Percentiles rank a stretch among this genome's conserved stretches.
phyloP scores from a whole-genome alignment of 1,140 invertebrate genomes.

The Drosophila nikananu region DNA sequence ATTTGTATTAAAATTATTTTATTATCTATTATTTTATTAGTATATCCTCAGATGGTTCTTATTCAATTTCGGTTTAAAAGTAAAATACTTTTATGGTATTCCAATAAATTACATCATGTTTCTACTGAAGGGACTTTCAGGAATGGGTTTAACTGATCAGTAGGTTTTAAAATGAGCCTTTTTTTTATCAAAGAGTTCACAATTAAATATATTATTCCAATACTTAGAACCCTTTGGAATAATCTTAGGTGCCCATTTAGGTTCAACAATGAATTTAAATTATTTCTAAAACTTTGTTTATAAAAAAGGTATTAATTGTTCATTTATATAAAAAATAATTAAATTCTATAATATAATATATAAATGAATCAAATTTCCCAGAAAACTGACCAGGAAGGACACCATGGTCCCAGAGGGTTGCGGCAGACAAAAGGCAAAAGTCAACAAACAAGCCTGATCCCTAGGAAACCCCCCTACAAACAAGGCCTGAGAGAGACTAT shows the following conservation, averaged over 20 bases:
- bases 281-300: too few species aligned
- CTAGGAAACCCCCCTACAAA: constrained; percentile 7
- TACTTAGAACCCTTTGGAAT: too few species aligned
- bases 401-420: not conserved
- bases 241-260: fast-evolving
- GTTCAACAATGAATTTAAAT: not conserved
- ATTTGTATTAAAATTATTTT: too few species aligned
- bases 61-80: not conserved
- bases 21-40: too few species aligned
- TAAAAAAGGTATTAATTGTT: too few species aligned
- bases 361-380: not conserved
- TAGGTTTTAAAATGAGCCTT: not conserved
- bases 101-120: too few species aligned
- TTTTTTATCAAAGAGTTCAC: not conserved
- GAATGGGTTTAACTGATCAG: not conserved
- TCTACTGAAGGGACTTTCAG: not conserved
- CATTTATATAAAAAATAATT: not conserved
- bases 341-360: not conserved
- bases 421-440: constrained; percentile 7
- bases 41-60: too few species aligned
- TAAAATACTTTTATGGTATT: not conserved
- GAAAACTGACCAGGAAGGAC: not conserved
- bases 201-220: not conserved
- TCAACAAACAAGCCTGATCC: constrained; percentile 35
- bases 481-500: not conserved